phyloP scores from a whole-genome alignment of 2,888 invertebrate genomes.

The Hydroisotoma schaefferi region DNA sequence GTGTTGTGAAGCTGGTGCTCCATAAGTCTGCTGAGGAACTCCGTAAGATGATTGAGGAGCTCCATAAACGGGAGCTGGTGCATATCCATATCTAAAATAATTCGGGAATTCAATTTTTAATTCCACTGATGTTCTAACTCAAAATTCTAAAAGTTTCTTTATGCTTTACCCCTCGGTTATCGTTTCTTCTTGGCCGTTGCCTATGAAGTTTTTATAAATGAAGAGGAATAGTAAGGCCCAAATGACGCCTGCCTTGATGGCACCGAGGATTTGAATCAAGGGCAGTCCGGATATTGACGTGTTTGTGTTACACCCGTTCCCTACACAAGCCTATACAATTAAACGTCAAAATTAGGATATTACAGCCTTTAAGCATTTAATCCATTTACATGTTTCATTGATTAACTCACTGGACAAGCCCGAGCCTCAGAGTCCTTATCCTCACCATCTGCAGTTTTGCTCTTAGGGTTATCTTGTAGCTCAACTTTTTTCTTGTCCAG shows the following conservation, averaged over 20 bases:
- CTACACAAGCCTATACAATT: slow-evolving; percentile 27
- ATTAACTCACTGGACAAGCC: slow-evolving; percentile 28
- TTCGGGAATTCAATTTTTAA: neutral
- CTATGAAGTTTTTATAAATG: slow-evolving; percentile 38
- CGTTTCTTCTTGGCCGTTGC: neutral
- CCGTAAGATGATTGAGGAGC: slow-evolving; percentile 17
- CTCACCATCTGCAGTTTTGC: slow-evolving; percentile 18
- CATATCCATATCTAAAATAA: slow-evolving; percentile 9
- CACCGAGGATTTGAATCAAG: slow-evolving; percentile 40
- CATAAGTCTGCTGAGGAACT: neutral
- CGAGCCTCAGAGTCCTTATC: slow-evolving; percentile 18
- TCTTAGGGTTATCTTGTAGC: slow-evolving; percentile 13
- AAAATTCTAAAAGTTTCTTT: neutral
- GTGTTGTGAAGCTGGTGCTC: slow-evolving; percentile 2
- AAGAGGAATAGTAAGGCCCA: slow-evolving; percentile 43
- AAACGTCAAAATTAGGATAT: no score
- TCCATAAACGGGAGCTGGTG: slow-evolving; percentile 15
- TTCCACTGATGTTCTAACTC: no score
- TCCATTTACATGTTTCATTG: no score
- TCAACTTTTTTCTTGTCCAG: slow-evolving; percentile 13
- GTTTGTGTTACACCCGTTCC: slow-evolving; percentile 29
- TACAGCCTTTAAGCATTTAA: no score
- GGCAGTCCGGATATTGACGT: slow-evolving; percentile 44
- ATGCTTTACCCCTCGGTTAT: no score
- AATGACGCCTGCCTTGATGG: slow-evolving; percentile 33